Evolutionary conservation across 2,888 invertebrate genomes (phyloP), one percentile per base, ranked within the genome.

Genomic region (Diadromus collaris): DNA sequence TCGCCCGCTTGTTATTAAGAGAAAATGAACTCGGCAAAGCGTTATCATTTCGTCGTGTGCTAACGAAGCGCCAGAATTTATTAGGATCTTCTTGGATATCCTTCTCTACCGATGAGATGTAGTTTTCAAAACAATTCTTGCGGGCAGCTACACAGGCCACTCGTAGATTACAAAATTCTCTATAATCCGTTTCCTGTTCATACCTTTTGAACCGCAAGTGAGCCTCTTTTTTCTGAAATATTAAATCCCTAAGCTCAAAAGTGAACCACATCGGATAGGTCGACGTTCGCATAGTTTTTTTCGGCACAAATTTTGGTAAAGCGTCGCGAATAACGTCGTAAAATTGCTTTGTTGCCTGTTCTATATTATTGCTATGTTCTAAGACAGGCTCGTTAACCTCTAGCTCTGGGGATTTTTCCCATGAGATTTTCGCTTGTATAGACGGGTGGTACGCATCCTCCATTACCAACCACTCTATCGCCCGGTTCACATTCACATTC

Each of bases 201-300:
- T 7, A 41, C 7, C 41, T 41, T 10, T 41, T 41, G 10, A 41
- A 41, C 10, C 6, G 41, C 41, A 41, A 10, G 10, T 41, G 54
- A 54, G 54, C 54, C 27, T 54, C 54, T 24, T 27, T 24, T 54
- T 24, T 54, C 16, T 54, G 54, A 13, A 7, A 13, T 54, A 54
- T 24, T 27, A 24, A 27, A 9, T 54, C 27, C 27, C 27, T 54
- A 3, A 54, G 27, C 27, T 24, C 13, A 9, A 27, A 16, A 27
- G 54, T 54, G 13, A 54, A 54, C 27, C 54, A 54, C 13, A 9
- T 27, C 27, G 54, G 27, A 2, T 27, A 54, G 9, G 54, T 21
- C 7, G 27, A 27, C 24, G 27, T 7, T 27, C 24, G 1, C 10
- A 54, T 21, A 10, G 27, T 24, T 27, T 54, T 54, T 27, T 16